Evolutionary conservation across 2,888 invertebrate genomes (phyloP).

Genomic region (Lasiommata megera): DNA sequence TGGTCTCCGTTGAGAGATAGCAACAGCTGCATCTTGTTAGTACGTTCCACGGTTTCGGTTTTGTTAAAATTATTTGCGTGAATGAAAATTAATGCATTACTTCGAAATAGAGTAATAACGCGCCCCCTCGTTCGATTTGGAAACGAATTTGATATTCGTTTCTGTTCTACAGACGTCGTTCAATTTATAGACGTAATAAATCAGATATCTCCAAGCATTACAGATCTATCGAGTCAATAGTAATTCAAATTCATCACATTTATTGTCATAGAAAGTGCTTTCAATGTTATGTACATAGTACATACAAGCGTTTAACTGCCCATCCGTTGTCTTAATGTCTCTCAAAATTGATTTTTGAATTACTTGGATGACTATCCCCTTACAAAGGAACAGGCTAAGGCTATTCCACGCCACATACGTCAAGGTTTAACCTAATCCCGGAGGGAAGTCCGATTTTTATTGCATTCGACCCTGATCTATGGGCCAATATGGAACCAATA

Average conservation of each 20-base stretch:
- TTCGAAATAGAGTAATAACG: constrained; percentile 47
- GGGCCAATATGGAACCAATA: constrained; percentile 68
- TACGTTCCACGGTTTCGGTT: constrained; percentile 60
- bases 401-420: constrained; percentile 74
- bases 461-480: constrained; percentile 72
- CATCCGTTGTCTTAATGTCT: constrained; percentile 26
- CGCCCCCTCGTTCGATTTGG: constrained; percentile 40
- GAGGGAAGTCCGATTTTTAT: constrained; percentile 74
- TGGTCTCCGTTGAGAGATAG: constrained; percentile 64
- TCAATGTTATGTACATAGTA: constrained; percentile 26
- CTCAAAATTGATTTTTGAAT: constrained; percentile 71
- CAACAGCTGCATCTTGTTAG: constrained; percentile 80
- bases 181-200: constrained; percentile 61
- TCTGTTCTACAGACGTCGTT: constrained; percentile 57
- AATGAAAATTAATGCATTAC: constrained; percentile 54
- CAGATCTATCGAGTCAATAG: constrained; percentile 64
- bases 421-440: constrained; percentile 76
- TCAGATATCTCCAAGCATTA: constrained; percentile 56
- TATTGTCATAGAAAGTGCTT: constrained; percentile 40
- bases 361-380: constrained; percentile 52
- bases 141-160: constrained; percentile 36
- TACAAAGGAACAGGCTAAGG: constrained; percentile 60
- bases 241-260: constrained; percentile 52
- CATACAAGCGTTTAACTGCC: constrained; percentile 28
- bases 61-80: constrained; percentile 73